Base-by-base conservation (phyloP, 2,888 invertebrate species). In the Phragmatobia fuliginosa region DNA sequence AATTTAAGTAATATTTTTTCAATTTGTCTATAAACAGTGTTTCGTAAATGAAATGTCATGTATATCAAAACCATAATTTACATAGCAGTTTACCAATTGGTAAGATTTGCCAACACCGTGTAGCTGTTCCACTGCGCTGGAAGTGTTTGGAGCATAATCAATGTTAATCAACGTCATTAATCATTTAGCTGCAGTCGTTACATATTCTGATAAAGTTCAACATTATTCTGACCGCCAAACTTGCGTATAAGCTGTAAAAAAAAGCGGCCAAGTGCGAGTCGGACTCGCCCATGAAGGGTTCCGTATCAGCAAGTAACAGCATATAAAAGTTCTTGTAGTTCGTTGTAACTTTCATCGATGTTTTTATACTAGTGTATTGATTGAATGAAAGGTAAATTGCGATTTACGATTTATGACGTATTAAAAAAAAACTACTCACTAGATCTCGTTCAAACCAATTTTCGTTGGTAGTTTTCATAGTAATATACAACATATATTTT, bases 71-170 rank as follows among this genome's bases (percentile, higher is more conserved):
- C 38, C 69, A 64, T 74, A 62, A 76, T 81, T 74, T 74, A 77
- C 71, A 71, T 66, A 77, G 74, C 63, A 74, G 77, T 77, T 77
- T 71, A 72, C 63, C 72, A 75, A 73, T 82, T 72, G 45, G 71
- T 56, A 45, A 33, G 41, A 63, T 63, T 67, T 79, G 68, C 38
- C 66, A 69, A 59, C 33, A 21, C 62, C 72, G 69, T 66, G 62
- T 70, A 75, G 72, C 59, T 45, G 32, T 74, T 67, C 65, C 62
- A 59, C 64, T 66, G 59, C 32, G 38, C 63, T 63, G 58, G 36
- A 67, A 68, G 61, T 74, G 56, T 36, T 60, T 33, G 25, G 49
- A 67, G 66, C 63, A 71, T 73, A 77, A 76, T 73, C 77, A 64
- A 74, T 74, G 74, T 68, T 71, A 69, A 81, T 77, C 74, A 77